Evolutionary conservation across 2,113 vertebrate species (phyloP).

Genomic region (Shinisaurus crocodilurus): DNA sequence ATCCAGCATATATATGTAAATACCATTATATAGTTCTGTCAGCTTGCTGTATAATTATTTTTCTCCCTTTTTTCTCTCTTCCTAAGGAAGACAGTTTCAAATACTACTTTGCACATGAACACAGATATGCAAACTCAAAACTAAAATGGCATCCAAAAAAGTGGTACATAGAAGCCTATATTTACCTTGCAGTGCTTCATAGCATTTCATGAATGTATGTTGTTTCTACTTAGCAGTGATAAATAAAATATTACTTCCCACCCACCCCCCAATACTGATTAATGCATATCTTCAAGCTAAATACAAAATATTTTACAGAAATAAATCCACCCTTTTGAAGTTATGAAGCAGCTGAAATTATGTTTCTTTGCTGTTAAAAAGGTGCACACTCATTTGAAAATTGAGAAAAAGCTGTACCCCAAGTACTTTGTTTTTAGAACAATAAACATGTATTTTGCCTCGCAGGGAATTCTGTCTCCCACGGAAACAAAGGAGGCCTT

Average conservation of each 20-base stretch:
- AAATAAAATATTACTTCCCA: not conserved
- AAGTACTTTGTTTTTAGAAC: constrained; percentile 16
- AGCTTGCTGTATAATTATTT: not conserved
- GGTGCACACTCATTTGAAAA: not conserved
- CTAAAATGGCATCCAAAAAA: not conserved
- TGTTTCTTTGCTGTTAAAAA: not conserved
- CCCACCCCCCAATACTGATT: not conserved
- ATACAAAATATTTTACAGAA: not conserved
- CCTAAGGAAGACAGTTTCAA: not conserved
- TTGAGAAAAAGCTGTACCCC: not conserved
- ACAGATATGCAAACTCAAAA: not conserved
- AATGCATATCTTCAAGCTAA: not conserved
- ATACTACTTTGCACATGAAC: not conserved
- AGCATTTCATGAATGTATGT: not conserved
- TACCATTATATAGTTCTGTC: not conserved
- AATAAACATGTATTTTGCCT: constrained; percentile 23
- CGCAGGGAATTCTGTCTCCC: not conserved
- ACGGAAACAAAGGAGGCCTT: not conserved
- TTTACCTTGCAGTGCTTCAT: not conserved
- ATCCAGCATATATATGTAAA: not conserved
- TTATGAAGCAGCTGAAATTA: not conserved
- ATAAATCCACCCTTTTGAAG: not conserved
- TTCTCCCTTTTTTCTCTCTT: not conserved
- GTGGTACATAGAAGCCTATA: not conserved
- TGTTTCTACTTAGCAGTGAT: not conserved